Percentiles rank a stretch among this genome's conserved stretches.
Conservation (phyloP, 2,888 invertebrate species). For the Erynnis tages region DNA sequence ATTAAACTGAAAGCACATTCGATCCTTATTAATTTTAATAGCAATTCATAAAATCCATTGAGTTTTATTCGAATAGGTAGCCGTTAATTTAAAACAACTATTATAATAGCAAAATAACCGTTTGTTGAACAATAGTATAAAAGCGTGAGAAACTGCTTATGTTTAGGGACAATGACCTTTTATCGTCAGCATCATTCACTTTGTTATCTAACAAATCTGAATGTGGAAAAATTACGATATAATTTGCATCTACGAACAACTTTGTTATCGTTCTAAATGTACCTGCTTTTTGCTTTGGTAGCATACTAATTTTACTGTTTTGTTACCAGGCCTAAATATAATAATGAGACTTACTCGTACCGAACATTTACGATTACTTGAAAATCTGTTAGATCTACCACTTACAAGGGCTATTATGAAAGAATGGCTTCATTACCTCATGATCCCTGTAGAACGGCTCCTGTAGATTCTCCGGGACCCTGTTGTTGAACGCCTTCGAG, state of each 20-base stretch:
- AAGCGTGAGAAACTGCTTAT: conserved; percentile 1
- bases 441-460: conserved; percentile 98
- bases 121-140: conserved; percentile 1
- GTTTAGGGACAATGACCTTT: conserved; percentile 6
- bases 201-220: neutral
- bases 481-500: conserved; percentile 97
- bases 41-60: too few species aligned
- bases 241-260: too few species aligned
- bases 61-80: neutral
- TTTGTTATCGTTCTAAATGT: too few species aligned
- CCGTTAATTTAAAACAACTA: neutral
- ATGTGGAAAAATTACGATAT: too few species aligned
- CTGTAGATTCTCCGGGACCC: conserved; percentile 94
- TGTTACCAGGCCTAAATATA: too few species aligned
- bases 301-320: too few species aligned
- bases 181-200: neutral
- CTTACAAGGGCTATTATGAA: too few species aligned
- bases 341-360: too few species aligned
- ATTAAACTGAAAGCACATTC: neutral
- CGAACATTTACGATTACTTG: too few species aligned
- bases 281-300: too few species aligned
- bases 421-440: too few species aligned
- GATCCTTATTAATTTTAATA: neutral
- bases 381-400: too few species aligned
- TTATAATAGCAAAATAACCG: neutral